Evolutionary conservation across 2,113 vertebrate species (phyloP).

Genomic region (Strigops habroptila): DNA sequence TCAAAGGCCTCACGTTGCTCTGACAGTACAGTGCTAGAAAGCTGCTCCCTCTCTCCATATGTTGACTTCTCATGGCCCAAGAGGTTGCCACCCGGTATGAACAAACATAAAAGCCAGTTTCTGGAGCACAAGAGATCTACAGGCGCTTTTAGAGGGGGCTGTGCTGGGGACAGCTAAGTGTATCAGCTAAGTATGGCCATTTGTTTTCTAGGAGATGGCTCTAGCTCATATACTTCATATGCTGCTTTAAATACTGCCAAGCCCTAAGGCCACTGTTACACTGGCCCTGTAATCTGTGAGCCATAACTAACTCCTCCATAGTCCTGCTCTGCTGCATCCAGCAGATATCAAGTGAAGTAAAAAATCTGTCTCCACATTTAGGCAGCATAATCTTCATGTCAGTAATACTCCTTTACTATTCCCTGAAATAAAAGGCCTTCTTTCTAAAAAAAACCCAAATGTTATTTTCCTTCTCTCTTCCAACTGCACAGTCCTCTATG

Average conservation of each 20-base stretch:
- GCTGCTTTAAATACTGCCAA: neutral
- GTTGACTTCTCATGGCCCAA: neutral
- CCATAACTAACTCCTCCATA: neutral
- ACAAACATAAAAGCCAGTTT: neutral
- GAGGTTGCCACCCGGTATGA: neutral
- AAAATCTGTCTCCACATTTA: neutral
- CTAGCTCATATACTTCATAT: neutral
- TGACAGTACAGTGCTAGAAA: neutral
- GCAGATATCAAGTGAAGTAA: neutral
- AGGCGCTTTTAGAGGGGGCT: neutral
- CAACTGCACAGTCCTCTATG: neutral
- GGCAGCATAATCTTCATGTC: neutral
- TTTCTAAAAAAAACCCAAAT: neutral
- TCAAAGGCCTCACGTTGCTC: neutral
- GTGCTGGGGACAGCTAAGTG: neutral
- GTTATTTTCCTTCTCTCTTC: neutral
- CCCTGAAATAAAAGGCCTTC: neutral
- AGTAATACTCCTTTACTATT: neutral
- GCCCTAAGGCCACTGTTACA: neutral
- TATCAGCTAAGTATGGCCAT: neutral
- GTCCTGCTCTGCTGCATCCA: neutral
- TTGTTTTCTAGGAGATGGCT: neutral
- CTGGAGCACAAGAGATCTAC: neutral
- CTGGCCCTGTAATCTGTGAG: neutral
- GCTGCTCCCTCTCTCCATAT: neutral